Conservation (phyloP, 2,113 vertebrate genomes). For the Sinocyclocheilus rhinocerous region DNA sequence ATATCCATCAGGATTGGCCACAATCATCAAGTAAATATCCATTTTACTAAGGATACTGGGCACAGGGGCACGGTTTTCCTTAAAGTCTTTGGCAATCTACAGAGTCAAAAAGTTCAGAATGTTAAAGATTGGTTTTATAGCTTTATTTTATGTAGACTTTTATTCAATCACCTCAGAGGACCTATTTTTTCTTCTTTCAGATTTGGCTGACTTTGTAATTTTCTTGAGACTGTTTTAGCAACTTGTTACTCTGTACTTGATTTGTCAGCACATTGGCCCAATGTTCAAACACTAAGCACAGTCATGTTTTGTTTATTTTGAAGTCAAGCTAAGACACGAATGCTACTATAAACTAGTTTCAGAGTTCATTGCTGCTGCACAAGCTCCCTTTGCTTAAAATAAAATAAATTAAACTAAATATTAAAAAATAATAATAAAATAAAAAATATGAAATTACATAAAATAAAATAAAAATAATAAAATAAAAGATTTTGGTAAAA, state of each 20-base stretch:
- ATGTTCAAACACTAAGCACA: not conserved
- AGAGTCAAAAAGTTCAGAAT: not conserved
- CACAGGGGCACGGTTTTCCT: constrained; percentile 68
- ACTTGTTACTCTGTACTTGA: not conserved
- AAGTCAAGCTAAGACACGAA: not conserved
- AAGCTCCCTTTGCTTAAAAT: not conserved
- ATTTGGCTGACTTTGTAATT: not conserved
- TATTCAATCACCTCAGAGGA: not conserved
- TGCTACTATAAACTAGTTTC: not conserved
- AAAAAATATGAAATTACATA: too few relatives aligned
- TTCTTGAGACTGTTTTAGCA: not conserved
- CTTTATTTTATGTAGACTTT: not conserved
- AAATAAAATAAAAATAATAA: too few relatives aligned
- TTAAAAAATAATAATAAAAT: too few relatives aligned
- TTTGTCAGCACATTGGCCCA: not conserved
- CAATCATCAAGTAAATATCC: constrained; percentile 88
- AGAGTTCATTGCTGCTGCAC: not conserved
- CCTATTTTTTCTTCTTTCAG: not conserved
- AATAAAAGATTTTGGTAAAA: too few relatives aligned
- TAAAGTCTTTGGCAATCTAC: constrained; percentile 83
- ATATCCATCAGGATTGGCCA: constrained; percentile 91
- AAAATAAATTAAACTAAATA: not conserved
- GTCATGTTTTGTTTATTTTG: not conserved
- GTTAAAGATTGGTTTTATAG: not conserved
- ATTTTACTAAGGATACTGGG: constrained; percentile 79